Evolutionary conservation across 2,888 invertebrate genomes (phyloP), one percentile per base, ranked within the genome.

Genomic region (Cylloceria caligata): DNA sequence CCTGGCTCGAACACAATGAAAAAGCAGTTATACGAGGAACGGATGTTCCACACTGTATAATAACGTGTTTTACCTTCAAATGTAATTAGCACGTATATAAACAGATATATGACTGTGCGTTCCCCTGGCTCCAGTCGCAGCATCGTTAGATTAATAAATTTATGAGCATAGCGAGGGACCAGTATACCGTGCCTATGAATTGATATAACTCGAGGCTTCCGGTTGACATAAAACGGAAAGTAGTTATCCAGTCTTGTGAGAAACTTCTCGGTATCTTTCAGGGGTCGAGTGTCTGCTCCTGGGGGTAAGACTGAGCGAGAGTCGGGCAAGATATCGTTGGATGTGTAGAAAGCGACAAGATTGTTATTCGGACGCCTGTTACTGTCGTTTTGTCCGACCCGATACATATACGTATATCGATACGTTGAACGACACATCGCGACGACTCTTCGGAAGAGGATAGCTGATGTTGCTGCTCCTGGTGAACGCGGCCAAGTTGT

Each of bases 141-240:
- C 42, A 45, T 11, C 30, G 21, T 45, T 57, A 27, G 45, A 72
- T 71, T 71, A 72, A 72, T 60, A 45, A 72, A 60, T 72, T 72
- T 60, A 72, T 47, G 72, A 71, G 42, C 27, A 19, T 57, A 34
- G 24, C 45, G 60, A 47, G 30, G n/a, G 30, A 49, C 27, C 30
- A 42, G 60, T 34, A 16, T 2, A 16, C 16, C 34, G 24, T 62
- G 55, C 60, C 47, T 45, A 67, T 39, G 67, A 79, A 79, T 76
- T 72, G 71, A 76, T 83, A 76, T 69, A 80, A 83, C 75, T 69
- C 79, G 79, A 79, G 71, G 60, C 82, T 80, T 83, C 83, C 83
- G 83, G 83, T 83, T 80, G 79, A 76, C 83, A 68, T 83, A 76
- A 83, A 83, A 76, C 80, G 83, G 68, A 80, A 76, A 82, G 79